Evolutionary conservation across 2,888 invertebrate species (phyloP), one percentile per base, ranked within the genome.

Genomic region (Ophion slaviceki): DNA sequence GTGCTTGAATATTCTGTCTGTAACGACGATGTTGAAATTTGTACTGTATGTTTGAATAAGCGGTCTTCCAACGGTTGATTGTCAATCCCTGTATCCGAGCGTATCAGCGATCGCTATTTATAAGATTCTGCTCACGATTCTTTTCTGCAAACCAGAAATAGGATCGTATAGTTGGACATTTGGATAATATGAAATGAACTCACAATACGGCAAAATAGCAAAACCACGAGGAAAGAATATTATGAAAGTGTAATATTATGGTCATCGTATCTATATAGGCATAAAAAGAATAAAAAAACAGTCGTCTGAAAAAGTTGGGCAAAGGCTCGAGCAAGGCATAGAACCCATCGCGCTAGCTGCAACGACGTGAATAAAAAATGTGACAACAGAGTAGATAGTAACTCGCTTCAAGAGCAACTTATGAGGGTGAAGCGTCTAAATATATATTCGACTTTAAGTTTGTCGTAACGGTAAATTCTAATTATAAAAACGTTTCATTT

Each of bases 1-100:
- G 53, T 53, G 14, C 53, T 14, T 53, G 53, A 17, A 53, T 59
- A 45, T 78, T 70, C 36, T 66, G 6, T n/a, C 76, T 20, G 67
- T 11, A 45, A 14, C 62, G 53, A 71, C 47, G 14, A 53, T 47
- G 74, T 80, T 53, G 20, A 72, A 66, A 61, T 61, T 71, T 36
- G 32, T 8, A 2, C 62, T 71, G 14, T 57, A 72, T 28, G 11
- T 28, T 59, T 36, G 10, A 24, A 36, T 17, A 40, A 24, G 6
- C 11, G 45, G 6, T 62, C 11, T 62, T 40, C 40, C 61, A 74
- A 74, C 24, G 24, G 28, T 11, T 68, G 3, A 24, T 24, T n/a
- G 20, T 14, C 68, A 47, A 68, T 47, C n/a, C 45, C 40, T 47
- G 0, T 24, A 14, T 14, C 14, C 5, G 11, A 24, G 14, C 53